phyloP scores from a whole-genome alignment of 2,888 invertebrate species.

The Chloromyia formosa region DNA sequence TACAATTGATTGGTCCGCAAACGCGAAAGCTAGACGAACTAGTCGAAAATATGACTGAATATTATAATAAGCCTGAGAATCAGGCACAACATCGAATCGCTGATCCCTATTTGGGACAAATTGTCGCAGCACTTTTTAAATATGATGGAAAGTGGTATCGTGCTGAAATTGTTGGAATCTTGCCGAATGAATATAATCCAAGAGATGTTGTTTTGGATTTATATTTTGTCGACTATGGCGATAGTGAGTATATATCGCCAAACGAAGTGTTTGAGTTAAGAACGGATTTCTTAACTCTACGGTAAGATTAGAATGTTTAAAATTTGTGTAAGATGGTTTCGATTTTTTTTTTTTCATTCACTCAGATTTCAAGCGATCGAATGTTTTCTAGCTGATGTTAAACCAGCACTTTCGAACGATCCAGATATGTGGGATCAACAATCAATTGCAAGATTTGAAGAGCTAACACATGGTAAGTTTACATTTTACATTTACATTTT shows the following conservation, averaged over 20 bases:
- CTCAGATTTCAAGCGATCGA: slow-evolving; percentile 80
- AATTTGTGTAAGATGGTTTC: neutral
- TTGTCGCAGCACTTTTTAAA: slow-evolving; percentile 85
- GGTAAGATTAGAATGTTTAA: slow-evolving; percentile 53
- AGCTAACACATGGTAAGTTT: slow-evolving; percentile 70
- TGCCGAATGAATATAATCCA: slow-evolving; percentile 70
- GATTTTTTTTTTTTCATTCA: neutral
- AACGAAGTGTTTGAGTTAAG: slow-evolving; percentile 77
- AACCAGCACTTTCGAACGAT: slow-evolving; percentile 66
- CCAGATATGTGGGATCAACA: slow-evolving; percentile 70
- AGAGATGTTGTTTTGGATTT: slow-evolving; percentile 73
- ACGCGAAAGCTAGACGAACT: slow-evolving; percentile 81
- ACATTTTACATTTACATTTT: neutral
- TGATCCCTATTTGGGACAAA: slow-evolving; percentile 74
- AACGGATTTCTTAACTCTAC: slow-evolving; percentile 69
- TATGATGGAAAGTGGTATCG: slow-evolving; percentile 80
- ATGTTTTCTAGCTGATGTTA: slow-evolving; percentile 80
- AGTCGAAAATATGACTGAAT: slow-evolving; percentile 83
- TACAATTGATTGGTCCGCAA: slow-evolving; percentile 81
- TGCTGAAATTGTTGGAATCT: slow-evolving; percentile 72
- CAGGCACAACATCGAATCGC: slow-evolving; percentile 70
- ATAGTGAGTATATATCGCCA: slow-evolving; percentile 74
- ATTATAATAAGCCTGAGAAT: slow-evolving; percentile 75
- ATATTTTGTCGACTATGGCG: slow-evolving; percentile 90
- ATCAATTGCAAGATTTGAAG: slow-evolving; percentile 74